Evolutionary conservation across 2,888 invertebrate species (phyloP), one percentile per base, ranked within the genome.

Genomic region (Calliscelio sp.): DNA sequence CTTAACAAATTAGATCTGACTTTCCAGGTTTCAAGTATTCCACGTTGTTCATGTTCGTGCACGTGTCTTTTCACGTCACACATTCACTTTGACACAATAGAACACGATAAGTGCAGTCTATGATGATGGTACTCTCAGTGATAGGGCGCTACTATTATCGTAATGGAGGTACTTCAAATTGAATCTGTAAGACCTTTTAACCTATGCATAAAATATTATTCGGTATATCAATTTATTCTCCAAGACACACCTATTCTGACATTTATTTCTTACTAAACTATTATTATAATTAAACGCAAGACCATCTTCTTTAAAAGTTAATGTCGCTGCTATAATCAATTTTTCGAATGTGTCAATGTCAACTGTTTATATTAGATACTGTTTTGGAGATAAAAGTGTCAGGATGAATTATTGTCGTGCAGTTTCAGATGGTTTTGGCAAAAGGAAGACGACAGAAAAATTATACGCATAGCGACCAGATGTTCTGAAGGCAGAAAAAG

Each of bases 181-280:
- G 81, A 81, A 85, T 85, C 74, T 83, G 74, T 61, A 80, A 83
- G 81, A 75, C 73, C 85, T 83, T 85, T 85, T 85, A 83, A 80
- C 80, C 85, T 74, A 28, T 59, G 55, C 66, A 68, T 73, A 71
- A 85, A 85, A 66, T 75, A 63, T 80, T 53, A 18, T 55, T 55
- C 11, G 35, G 41, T 57, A 55, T 63, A 80, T 66, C 66, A 68
- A 77, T 68, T 66, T 49, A 55, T 55, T 25, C 53, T 51, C n/a
- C 18, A 24, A 70, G 63, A 68, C 59, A 46, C 55, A 55, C 49
- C 65, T 78, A 78, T 81, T 74, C 61, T 44, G 66, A 0, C 65
- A 82, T 65, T 82, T 57, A 63, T 49, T 66, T 73, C 53, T 35
- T 57, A 35, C n/a, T n/a, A n/a, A n/a, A n/a, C n/a, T n/a, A n/a